Evolutionary conservation across 2,888 invertebrate genomes (phyloP), one percentile per base, ranked within the genome.

Genomic region (Fissipunctia ypsillon): DNA sequence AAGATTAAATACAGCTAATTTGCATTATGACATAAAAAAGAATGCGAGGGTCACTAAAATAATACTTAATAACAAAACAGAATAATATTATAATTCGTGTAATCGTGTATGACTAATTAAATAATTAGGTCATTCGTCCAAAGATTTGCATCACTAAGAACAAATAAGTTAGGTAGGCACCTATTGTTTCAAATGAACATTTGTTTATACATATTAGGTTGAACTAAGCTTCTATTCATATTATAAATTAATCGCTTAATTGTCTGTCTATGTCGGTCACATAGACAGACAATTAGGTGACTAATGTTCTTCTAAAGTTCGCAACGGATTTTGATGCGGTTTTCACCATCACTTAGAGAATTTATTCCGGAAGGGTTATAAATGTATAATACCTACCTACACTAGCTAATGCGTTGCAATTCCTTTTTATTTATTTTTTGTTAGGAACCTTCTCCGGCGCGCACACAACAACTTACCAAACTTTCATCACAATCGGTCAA

Each of bases 101-200:
- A 28, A 28, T 52, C 7, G 48, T 57, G 64, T 6, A 64, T 74
- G 57, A 64, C 35, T 50, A 74, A 73, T 74, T 19, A 59, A 65
- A 28, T 41, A 50, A 50, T 73, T 65, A 35, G n/a, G 14, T 59
- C 31, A 50, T 74, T 43, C 41, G 6, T 50, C 25, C 43, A 74
- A 61, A n/a, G 3, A 74, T 43, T 73, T 64, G 57, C 64, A 64
- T 74, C 41, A 59, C 7, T 6, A 28, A 65, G 14, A 56, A 56
- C 25, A 48, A 22, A n/a, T n/a, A n/a, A n/a, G n/a, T n/a, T n/a
- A n/a, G n/a, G n/a, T n/a, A n/a, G n/a, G n/a, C n/a, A n/a, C 25
- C 16, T 35, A 35, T 25, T 35, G 52, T 54, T 19, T 54, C 6
- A 52, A 28, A 60, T 54, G 2, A 54, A 43, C 25, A 52, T 59